These are phyloP conservation scores for Xiphophorus couchianus DNA, from an alignment of 2,113 vertebrate species.

Conservation along the genomic window DNA sequence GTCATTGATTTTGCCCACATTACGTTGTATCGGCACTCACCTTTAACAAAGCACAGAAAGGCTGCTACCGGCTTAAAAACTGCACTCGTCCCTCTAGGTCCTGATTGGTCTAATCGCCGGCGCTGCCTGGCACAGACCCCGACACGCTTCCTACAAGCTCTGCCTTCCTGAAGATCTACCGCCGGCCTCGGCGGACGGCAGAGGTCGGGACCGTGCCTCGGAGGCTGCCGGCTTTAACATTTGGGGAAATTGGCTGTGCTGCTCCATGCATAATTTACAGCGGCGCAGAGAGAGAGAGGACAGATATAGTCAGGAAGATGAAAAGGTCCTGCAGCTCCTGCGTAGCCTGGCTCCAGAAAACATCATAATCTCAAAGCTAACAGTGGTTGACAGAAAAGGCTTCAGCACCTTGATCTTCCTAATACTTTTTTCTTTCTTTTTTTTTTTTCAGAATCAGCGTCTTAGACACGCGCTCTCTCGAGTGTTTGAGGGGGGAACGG, in stretches of 20 bases:
- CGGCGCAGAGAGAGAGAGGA: conserved; percentile 22
- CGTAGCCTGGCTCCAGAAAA: conserved; percentile 18
- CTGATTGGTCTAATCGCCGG: conserved; percentile 4
- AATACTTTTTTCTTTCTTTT: conserved; percentile 37
- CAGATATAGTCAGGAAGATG: conserved; percentile 50
- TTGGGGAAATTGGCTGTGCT: conserved; percentile 63
- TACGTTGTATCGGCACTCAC: not conserved
- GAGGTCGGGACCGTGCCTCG: conserved; percentile 44
- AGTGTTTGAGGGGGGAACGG: conserved; percentile 61
- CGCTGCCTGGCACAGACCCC: not conserved
- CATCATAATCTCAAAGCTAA: conserved; percentile 57
- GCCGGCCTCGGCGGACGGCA: conserved; percentile 21
- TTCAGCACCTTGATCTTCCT: conserved; percentile 70
- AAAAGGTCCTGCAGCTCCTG: conserved; percentile 45
- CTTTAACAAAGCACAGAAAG: not conserved
- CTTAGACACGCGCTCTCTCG: conserved; percentile 32
- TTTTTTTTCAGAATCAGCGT: conserved; percentile 41
- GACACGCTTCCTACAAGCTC: not conserved
- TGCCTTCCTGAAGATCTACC: conserved; percentile 17
- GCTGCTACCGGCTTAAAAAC: conserved; percentile 7
- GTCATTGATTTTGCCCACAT: not conserved
- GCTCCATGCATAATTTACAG: conserved; percentile 62
- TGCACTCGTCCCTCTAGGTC: not conserved
- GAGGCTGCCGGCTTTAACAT: conserved; percentile 58
- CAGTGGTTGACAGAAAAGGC: conserved; percentile 56